Base-by-base conservation (phyloP, 2,113 vertebrate species). In the Junco hyemalis region DNA sequence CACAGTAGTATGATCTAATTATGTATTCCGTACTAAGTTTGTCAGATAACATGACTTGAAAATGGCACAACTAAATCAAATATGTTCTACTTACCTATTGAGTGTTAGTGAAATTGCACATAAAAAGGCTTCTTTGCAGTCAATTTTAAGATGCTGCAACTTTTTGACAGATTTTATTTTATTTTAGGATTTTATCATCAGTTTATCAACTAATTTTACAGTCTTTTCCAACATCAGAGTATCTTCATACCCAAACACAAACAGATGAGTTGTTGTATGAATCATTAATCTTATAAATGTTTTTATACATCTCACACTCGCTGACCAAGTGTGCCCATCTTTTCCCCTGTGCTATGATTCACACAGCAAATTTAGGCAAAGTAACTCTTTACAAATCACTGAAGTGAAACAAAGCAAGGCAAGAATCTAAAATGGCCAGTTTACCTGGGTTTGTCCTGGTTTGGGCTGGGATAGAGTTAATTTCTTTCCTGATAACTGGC, bases 11-110 rank as follows among this genome's bases (percentile, higher is more conserved):
- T 91, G 60, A 93, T 92, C 80, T 92, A 96, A 97, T 96, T 96
- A 93, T 83, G 61, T 61, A 96, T 93, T 79, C 83, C 90, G 48
- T 82, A 86, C 65, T 81, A 96, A 95, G 51, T 97, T 92, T 94
- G 45, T 95, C 95, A 97, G 92, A 93, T 96, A 94, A 96, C 93
- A 97, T 45, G 64, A 84, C 94, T 95, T 89, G 85, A 94, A 97
- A 96, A 96, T 81, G 79, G 68, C 53, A 94, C 54, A 94, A 92
- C 81, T 94, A 95, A 97, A 95, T 94, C 92, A 95, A 96, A 50
- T 89, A 80, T 79, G 48, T 88, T 96, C 90, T 84, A 61, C 38
- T 95, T 94, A 95, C 69, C 53, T 95, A 95, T 14, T 95, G 88
- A 96, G 51, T n/a, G 86, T 48, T 90, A 86, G 86, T 54, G 59